These are phyloP conservation scores for Stenotaenia linearis DNA, from an alignment of 2,888 invertebrate genomes.

Conservation along the genomic window DNA sequence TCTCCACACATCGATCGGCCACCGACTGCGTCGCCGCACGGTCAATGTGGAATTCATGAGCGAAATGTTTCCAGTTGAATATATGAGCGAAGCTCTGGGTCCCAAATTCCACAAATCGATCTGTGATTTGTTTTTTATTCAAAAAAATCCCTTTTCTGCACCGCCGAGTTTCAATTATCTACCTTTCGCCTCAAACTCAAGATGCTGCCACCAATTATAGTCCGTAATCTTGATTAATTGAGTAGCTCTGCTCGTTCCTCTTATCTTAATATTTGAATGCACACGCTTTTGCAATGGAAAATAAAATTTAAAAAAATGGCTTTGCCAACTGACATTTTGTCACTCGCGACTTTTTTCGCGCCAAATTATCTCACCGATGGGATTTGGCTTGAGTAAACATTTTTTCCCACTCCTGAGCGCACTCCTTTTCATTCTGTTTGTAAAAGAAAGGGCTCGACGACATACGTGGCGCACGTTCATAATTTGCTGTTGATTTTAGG, in stretches of 20 bases:
- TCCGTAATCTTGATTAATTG: slow-evolving; percentile 4
- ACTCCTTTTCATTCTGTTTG: not conserved
- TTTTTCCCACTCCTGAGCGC: not conserved
- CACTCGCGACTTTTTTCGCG: not conserved
- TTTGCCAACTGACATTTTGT: not conserved
- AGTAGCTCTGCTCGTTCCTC: not conserved
- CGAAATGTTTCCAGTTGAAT: slow-evolving; percentile 9
- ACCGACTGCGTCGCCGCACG: slow-evolving; percentile 6
- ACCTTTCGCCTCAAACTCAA: not conserved
- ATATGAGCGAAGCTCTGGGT: not conserved
- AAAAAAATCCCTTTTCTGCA: not conserved
- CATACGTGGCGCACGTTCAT: not conserved
- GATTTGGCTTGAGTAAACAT: not conserved
- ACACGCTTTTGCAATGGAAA: not conserved
- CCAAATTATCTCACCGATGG: not conserved
- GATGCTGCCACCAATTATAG: not conserved
- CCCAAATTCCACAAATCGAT: not conserved
- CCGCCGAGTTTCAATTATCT: not conserved
- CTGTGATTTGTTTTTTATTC: not conserved
- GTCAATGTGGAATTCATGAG: slow-evolving; percentile 15
- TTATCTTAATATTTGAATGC: not conserved
- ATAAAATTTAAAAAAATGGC: too few species aligned
- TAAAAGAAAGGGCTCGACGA: not conserved
- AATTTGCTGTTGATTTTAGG: slow-evolving; percentile 3
- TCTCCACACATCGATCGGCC: not conserved